A percentile compares a stretch with the other conserved stretches of the same genome.
These are phyloP conservation scores for Pedionomus torquatus DNA, from an alignment of 2,113 vertebrate species.

Conservation along the genomic window DNA sequence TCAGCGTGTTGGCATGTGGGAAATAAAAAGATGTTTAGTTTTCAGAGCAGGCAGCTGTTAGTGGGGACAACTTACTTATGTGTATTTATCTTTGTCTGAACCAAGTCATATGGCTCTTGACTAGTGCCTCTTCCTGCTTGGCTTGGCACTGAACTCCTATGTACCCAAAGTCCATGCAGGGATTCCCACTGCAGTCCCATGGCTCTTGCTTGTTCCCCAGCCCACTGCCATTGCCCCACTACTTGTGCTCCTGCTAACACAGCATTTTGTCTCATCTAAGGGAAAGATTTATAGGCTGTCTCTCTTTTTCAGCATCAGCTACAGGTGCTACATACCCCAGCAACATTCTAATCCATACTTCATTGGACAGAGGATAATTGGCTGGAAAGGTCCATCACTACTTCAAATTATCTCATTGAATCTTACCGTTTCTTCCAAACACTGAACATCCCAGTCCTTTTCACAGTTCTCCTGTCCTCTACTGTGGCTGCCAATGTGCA, in stretches of 20 bases:
- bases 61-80: background rate
- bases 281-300: background rate
- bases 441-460: background rate
- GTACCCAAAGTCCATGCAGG: fast-evolving
- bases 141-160: fast-evolving
- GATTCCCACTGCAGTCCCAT: background rate
- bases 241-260: background rate
- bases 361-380: fast-evolving
- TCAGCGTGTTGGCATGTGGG: background rate
- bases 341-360: background rate
- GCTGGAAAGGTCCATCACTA: background rate
- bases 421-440: background rate
- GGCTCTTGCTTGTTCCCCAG: background rate
- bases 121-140: background rate
- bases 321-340: background rate
- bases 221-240: background rate
- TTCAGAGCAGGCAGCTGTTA: background rate
- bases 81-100: background rate
- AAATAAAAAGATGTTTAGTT: background rate
- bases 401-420: background rate
- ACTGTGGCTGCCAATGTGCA: background rate
- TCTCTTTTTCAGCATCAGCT: background rate
- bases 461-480: background rate
- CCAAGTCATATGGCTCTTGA: background rate
- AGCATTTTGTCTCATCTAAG: background rate